These are phyloP conservation scores for Venustaconcha ellipsiformis DNA, from an alignment of 1,140 invertebrate species.

Conservation along the genomic window DNA sequence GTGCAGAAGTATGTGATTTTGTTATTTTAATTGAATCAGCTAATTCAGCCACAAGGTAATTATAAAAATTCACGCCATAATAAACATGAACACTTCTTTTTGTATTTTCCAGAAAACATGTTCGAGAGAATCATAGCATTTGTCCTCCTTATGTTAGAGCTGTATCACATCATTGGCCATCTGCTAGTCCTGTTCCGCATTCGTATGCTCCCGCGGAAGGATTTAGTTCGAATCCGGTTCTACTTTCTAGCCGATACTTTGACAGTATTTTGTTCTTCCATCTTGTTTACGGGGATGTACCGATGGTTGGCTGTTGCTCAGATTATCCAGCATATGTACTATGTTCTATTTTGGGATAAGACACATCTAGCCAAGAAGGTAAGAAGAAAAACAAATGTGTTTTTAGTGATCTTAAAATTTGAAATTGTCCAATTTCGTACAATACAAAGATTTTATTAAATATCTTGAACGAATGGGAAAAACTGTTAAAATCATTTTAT, in stretches of 20 bases:
- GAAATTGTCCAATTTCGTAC: too few relatives aligned
- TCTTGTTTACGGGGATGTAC: conserved; percentile 41
- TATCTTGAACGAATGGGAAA: too few relatives aligned
- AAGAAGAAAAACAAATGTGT: not conserved
- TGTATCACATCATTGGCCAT: conserved; percentile 54
- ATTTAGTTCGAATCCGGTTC: conserved; percentile 49
- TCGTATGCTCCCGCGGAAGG: conserved; percentile 53
- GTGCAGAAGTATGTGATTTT: too few relatives aligned
- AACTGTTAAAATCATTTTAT: too few relatives aligned
- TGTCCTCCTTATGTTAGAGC: conserved; percentile 37
- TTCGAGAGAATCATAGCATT: conserved; percentile 22
- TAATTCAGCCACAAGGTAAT: too few relatives aligned
- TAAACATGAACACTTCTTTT: too few relatives aligned
- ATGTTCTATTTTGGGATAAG: conserved; percentile 56
- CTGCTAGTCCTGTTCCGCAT: conserved; percentile 45
- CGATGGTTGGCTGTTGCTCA: conserved; percentile 52
- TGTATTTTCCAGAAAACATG: not conserved
- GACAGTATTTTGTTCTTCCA: conserved; percentile 45
- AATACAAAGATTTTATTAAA: too few relatives aligned
- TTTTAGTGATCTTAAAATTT: not conserved
- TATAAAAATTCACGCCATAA: too few relatives aligned
- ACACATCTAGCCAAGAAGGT: conserved; percentile 53
- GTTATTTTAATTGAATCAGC: too few relatives aligned
- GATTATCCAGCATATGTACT: conserved; percentile 54
- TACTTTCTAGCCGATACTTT: conserved; percentile 58